Base-by-base conservation (phyloP, 2,888 invertebrate genomes). In the Flexamia atlantica region DNA sequence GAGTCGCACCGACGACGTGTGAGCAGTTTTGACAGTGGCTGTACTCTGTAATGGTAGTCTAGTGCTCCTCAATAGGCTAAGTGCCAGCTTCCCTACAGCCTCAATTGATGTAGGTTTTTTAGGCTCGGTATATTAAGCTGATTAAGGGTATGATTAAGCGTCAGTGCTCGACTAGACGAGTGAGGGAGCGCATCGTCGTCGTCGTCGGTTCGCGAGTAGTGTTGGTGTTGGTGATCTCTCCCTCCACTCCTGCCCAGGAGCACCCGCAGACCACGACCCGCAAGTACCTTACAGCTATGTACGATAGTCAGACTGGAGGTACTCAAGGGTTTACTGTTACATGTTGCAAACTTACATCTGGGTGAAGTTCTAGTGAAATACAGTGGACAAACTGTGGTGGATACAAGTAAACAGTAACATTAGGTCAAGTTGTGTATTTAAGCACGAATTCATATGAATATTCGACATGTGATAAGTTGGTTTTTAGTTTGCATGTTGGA, bases 41-140 rank as follows among this genome's bases (percentile, higher is more conserved):
- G 79, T 57, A 79, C 53, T 30, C 57, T 79, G 79, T 79, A 79
- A 79, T 79, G 79, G 79, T 36, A 57, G 79, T 79, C 79, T 79
- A 79, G 79, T 53, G 79, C 82, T 74, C 50, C 74, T 83, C 82
- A 83, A 83, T 83, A 83, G 82, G 74, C 82, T 83, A 83, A 83
- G 82, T 83, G 82, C 74, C 60, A 40, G 82, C 74, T 83, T 83
- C 82, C 82, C 82, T 83, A 79, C 57, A 50, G 79, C 79, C 42
- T 79, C 79, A 79, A 79, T 79, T 79, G 79, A 79, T 79, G 79
- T 79, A 79, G 82, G 72, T 83, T 83, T 81, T 82, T 83, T 57
- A 83, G 82, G 82, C 82, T 74, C 70, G 40, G 57, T 83, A 83
- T 83, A 83, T 83, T 83, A 83, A 83, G 82, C 82, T 74, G 82